A percentile compares a stretch with the other conserved stretches of the same genome.
Evolutionary conservation across 2,113 vertebrate genomes (phyloP).

Genomic region (Hemichromis elongatus): DNA sequence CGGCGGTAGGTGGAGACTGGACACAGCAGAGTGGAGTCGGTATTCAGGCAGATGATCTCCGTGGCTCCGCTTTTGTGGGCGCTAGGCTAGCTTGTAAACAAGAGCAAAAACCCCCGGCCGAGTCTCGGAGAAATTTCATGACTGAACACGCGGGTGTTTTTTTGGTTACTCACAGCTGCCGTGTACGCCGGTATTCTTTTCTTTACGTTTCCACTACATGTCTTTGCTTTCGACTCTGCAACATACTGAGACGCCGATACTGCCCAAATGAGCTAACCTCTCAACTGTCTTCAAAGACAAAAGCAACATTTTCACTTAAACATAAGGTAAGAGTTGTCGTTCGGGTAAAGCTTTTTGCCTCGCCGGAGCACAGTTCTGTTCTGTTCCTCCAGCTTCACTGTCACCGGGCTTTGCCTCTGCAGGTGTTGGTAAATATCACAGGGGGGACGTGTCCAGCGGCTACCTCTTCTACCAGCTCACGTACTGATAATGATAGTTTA

Average conservation of each 20-base stretch:
- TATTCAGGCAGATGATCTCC: constrained; percentile 2
- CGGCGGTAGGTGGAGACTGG: constrained; percentile 31
- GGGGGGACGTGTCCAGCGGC: neutral
- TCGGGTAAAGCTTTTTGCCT: neutral
- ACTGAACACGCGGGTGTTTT: constrained; percentile 6
- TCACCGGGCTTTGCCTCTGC: neutral
- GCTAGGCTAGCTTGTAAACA: constrained; percentile 36
- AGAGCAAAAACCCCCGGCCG: neutral
- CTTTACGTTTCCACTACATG: neutral
- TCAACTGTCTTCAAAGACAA: neutral
- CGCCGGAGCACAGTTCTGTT: neutral
- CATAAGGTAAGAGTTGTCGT: constrained; percentile 8
- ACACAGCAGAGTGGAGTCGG: constrained; percentile 19
- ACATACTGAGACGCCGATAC: neutral
- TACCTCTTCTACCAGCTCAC: neutral
- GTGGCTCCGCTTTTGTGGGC: neutral
- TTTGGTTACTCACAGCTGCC: neutral
- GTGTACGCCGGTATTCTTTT: neutral
- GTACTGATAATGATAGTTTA: neutral
- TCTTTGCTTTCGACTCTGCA: neutral
- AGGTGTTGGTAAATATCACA: neutral
- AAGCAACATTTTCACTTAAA: neutral
- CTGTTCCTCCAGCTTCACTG: neutral
- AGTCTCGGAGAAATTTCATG: neutral
- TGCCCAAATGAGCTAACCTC: constrained; percentile 51